phyloP scores from a whole-genome alignment of 2,888 invertebrate species.

The Polydrusus tereticollis region DNA sequence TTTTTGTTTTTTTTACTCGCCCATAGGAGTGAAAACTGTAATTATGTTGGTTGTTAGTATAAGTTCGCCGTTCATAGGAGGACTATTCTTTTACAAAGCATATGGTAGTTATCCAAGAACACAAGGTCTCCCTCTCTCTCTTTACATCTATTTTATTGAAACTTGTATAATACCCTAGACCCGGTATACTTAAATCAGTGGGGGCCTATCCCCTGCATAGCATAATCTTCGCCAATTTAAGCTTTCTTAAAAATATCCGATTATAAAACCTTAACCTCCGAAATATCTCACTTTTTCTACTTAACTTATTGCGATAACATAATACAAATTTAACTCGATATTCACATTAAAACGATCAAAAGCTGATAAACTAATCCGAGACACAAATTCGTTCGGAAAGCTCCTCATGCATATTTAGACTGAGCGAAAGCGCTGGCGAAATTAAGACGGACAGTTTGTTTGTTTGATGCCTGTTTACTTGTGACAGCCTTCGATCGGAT shows the following conservation, averaged over 20 bases:
- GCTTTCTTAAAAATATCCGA: slow-evolving; percentile 13
- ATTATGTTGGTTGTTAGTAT: no score
- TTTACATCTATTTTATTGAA: no score
- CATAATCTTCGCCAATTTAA: no score
- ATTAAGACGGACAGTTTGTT: slow-evolving; percentile 62
- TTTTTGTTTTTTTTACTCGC: no score
- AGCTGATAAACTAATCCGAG: slow-evolving; percentile 35
- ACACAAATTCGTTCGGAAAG: slow-evolving; percentile 35
- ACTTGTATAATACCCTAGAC: no score
- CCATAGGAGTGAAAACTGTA: no score
- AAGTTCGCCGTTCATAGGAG: no score
- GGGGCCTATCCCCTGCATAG: not conserved
- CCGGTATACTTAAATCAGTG: not conserved
- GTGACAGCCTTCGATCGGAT: slow-evolving; percentile 69
- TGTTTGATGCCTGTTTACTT: slow-evolving; percentile 62
- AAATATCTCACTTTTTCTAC: slow-evolving; percentile 18
- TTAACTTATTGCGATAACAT: slow-evolving; percentile 35
- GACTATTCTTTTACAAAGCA: no score
- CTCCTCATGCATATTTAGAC: slow-evolving; percentile 41
- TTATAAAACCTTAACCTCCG: slow-evolving; percentile 19
- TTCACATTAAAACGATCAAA: slow-evolving; percentile 39
- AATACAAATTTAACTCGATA: slow-evolving; percentile 36
- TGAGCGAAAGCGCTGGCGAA: slow-evolving; percentile 41
- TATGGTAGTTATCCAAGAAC: no score
- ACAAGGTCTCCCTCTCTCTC: no score